Conservation (phyloP, 2,113 vertebrate species). For the Podiceps cristatus region DNA sequence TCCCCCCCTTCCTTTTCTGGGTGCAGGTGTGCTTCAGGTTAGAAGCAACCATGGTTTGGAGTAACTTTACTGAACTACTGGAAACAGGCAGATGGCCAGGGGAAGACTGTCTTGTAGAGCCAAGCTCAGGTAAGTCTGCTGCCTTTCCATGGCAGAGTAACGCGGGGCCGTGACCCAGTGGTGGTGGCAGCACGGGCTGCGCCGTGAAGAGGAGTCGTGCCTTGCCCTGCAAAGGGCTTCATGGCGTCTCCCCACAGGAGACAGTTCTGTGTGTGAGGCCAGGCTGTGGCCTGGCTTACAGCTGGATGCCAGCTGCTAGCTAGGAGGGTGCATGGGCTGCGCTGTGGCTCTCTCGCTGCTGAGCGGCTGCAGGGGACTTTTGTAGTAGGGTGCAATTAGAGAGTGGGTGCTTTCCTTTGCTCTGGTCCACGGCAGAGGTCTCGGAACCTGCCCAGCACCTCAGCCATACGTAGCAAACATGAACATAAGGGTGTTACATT, state of each 20-base stretch:
- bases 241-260: fast-evolving
- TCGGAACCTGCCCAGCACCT: background rate
- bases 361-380: background rate
- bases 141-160: background rate
- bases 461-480: fast-evolving
- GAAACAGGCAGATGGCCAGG: background rate
- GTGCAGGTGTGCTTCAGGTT: background rate
- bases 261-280: background rate
- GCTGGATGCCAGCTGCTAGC: background rate
- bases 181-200: fast-evolving
- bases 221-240: background rate
- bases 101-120: background rate
- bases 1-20: background rate
- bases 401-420: fast-evolving
- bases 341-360: background rate
- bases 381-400: background rate
- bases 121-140: background rate
- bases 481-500: fast-evolving
- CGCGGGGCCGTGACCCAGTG: fast-evolving
- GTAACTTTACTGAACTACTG: background rate
- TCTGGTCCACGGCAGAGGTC: fast-evolving
- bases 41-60: background rate
- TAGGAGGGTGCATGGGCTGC: fast-evolving
- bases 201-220: fast-evolving
- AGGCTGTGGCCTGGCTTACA: background rate